Conservation (phyloP, 1,140 invertebrate species). For the Zaprionus kolodkinae region DNA sequence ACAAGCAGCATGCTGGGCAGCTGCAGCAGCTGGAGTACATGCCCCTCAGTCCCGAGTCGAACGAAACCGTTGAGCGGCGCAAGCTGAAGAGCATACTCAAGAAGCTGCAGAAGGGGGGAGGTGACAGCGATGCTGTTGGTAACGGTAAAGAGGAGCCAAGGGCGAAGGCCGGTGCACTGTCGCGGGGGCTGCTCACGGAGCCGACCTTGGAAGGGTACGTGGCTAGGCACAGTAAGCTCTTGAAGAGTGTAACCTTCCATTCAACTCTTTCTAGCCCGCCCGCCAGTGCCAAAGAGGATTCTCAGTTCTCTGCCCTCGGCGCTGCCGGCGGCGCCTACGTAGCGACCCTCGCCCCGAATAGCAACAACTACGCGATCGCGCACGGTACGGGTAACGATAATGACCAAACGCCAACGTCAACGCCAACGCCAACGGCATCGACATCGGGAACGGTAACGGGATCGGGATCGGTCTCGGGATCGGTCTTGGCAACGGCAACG, state of each 20-base stretch:
- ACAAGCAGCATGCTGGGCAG: slow-evolving; percentile 20
- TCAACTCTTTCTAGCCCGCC: slow-evolving; percentile 92
- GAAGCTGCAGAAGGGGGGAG: slow-evolving; percentile 85
- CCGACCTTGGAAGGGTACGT: slow-evolving; percentile 94
- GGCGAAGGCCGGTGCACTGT: slow-evolving; percentile 17
- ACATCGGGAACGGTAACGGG: neutral
- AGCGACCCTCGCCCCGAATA: slow-evolving; percentile 6
- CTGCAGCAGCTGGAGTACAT: slow-evolving; percentile 76
- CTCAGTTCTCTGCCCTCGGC: slow-evolving; percentile 55
- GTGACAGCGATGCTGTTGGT: slow-evolving; percentile 83
- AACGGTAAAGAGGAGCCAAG: slow-evolving; percentile 85
- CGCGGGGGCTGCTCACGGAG: slow-evolving; percentile 79
- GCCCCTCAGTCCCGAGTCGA: slow-evolving; percentile 89
- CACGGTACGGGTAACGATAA: slow-evolving; percentile 36
- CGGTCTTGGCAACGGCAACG: neutral
- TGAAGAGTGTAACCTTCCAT: slow-evolving; percentile 95
- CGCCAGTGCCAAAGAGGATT: slow-evolving; percentile 84
- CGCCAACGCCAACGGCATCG: neutral
- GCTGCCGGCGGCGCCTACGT: slow-evolving; percentile 33
- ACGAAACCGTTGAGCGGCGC: slow-evolving; percentile 92
- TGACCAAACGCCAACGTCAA: slow-evolving; percentile 2
- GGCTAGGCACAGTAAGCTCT: slow-evolving; percentile 93
- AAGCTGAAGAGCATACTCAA: slow-evolving; percentile 94
- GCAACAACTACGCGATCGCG: slow-evolving; percentile 24
- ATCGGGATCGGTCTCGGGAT: neutral